Conservation (phyloP, 1,140 invertebrate species). For the Hyles vespertilio region DNA sequence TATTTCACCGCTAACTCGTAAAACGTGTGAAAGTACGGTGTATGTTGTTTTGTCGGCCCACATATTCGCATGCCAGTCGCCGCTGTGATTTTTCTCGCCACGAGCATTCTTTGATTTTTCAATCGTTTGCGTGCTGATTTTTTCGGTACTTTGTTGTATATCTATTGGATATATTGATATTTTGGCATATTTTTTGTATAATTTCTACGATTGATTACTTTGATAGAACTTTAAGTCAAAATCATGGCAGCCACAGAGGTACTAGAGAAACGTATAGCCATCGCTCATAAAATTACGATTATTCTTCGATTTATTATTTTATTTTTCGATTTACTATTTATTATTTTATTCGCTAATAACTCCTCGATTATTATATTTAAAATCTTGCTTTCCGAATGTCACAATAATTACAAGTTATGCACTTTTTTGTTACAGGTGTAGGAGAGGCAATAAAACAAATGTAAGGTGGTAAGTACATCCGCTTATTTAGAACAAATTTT, state of each 20-base stretch:
- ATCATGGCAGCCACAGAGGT: too few species aligned
- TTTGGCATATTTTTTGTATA: too few species aligned
- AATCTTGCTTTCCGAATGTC: background rate
- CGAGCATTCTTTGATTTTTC: background rate
- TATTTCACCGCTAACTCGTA: slow-evolving; percentile 28
- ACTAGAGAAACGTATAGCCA: too few species aligned
- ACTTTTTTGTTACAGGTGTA: slow-evolving; percentile 32
- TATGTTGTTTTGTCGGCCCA: slow-evolving; percentile 11
- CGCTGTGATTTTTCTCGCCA: slow-evolving; percentile 14
- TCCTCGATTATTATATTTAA: background rate
- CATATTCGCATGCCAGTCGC: background rate
- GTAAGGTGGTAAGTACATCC: background rate
- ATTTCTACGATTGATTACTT: too few species aligned
- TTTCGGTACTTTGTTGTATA: background rate
- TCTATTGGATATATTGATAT: too few species aligned
- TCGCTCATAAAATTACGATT: too few species aligned
- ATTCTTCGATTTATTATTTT: background rate
- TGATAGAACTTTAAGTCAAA: too few species aligned
- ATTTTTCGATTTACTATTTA: too few species aligned
- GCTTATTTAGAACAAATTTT: too few species aligned
- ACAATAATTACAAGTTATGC: slow-evolving; percentile 6
- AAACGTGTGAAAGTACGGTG: slow-evolving; percentile 24
- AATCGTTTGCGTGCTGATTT: slow-evolving; percentile 3
- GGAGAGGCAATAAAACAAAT: slow-evolving; percentile 12
- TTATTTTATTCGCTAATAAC: too few species aligned